Evolutionary conservation across 53 echinoderm and acorn worm species (phyloP).

Genomic region (Apostichopus leukothele): DNA sequence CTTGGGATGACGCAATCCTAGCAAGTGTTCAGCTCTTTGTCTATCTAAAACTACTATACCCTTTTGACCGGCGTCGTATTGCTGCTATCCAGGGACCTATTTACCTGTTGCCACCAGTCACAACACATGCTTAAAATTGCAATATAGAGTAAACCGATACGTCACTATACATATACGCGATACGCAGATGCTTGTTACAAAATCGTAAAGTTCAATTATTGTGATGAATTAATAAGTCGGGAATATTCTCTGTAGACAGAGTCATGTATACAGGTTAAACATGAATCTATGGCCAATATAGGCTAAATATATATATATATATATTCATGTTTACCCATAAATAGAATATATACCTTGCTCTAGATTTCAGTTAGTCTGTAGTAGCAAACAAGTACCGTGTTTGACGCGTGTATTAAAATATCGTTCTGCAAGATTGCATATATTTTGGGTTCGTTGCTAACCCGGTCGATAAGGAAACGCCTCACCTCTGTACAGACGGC

Average conservation of each 20-base stretch:
- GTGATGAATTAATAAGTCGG: too few species aligned
- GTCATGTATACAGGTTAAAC: too few species aligned
- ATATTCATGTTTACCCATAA: too few species aligned
- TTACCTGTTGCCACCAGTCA: conserved; percentile 14
- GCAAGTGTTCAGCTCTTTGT: not conserved
- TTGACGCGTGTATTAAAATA: too few species aligned
- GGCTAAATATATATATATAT: too few species aligned
- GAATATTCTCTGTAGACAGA: too few species aligned
- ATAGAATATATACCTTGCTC: too few species aligned
- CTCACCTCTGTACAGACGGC: not conserved
- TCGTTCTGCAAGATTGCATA: too few species aligned
- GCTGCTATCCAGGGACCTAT: conserved; percentile 5
- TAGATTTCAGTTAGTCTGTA: too few species aligned
- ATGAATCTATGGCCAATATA: too few species aligned
- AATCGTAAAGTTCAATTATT: not conserved
- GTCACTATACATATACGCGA: not conserved
- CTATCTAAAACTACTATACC: not conserved
- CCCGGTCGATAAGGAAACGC: conserved; percentile 11
- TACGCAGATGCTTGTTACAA: not conserved
- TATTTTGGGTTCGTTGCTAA: not conserved
- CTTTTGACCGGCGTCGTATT: not conserved
- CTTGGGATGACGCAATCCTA: not conserved
- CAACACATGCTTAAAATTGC: not conserved
- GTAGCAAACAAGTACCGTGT: too few species aligned
- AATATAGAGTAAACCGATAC: too few species aligned